phyloP scores from a whole-genome alignment of 2,113 vertebrate genomes.

The Myodes glareolus region DNA sequence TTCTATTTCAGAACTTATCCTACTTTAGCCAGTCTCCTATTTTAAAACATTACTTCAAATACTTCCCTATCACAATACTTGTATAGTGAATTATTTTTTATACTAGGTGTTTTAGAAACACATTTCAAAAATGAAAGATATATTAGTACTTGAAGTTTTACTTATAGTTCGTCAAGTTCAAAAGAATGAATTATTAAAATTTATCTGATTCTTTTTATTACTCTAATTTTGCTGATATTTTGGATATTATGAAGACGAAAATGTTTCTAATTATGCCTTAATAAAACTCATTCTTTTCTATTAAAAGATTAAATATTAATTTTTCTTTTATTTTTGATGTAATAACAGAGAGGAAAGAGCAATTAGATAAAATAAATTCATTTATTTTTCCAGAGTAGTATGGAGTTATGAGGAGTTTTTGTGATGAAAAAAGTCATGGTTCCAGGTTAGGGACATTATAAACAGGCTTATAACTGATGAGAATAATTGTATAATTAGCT shows the following conservation, averaged over 20 bases:
- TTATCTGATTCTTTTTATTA: slow-evolving; percentile 39
- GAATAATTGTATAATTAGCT: slow-evolving; percentile 38
- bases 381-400: slow-evolving; percentile 41
- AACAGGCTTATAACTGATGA: slow-evolving; percentile 33
- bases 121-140: slow-evolving; percentile 9
- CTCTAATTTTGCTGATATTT: slow-evolving; percentile 1
- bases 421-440: neutral
- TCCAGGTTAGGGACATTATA: slow-evolving; percentile 28
- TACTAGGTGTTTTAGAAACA: slow-evolving; percentile 49
- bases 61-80: neutral
- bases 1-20: neutral
- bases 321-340: neutral
- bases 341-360: slow-evolving; percentile 25
- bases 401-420: neutral
- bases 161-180: slow-evolving; percentile 3
- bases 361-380: slow-evolving; percentile 4
- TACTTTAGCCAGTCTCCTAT: neutral
- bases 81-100: neutral
- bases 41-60: slow-evolving; percentile 43
- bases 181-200: slow-evolving; percentile 55
- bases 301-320: slow-evolving; percentile 7
- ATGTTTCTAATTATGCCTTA: slow-evolving; percentile 41
- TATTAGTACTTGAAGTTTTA: slow-evolving; percentile 12
- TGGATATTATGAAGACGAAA: neutral
- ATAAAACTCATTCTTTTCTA: slow-evolving; percentile 19